Conservation (phyloP, 2,888 invertebrate species). For the Erebia ligea region DNA sequence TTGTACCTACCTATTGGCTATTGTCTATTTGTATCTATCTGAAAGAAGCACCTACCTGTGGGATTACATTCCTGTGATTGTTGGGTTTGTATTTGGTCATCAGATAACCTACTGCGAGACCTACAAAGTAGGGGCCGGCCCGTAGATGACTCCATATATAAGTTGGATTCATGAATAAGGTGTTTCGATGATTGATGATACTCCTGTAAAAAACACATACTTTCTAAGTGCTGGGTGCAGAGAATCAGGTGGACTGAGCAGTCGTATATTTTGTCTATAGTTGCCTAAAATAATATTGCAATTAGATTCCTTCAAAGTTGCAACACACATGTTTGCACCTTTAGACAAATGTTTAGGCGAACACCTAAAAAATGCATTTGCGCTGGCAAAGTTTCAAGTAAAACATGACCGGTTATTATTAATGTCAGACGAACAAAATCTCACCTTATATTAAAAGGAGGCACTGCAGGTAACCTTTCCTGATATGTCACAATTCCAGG, state of each 20-base stretch:
- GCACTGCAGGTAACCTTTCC: slow-evolving; percentile 24
- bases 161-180: slow-evolving; percentile 21
- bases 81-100: slow-evolving; percentile 47
- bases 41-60: slow-evolving; percentile 48
- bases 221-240: no score
- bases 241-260: no score
- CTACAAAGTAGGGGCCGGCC: slow-evolving; percentile 48
- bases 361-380: no score
- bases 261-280: no score
- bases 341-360: no score
- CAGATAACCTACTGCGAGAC: slow-evolving; percentile 48
- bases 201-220: slow-evolving; percentile 26
- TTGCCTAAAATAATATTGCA: no score
- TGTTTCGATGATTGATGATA: slow-evolving; percentile 23
- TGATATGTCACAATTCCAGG: slow-evolving; percentile 37
- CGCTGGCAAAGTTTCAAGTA: no score
- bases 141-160: slow-evolving; percentile 47
- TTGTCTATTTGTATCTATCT: background rate
- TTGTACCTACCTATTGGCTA: no score
- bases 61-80: slow-evolving; percentile 45
- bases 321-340: no score
- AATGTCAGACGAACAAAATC: background rate
- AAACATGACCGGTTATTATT: no score
- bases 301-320: no score
- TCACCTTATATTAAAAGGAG: slow-evolving; percentile 35